Percentiles rank a stretch among this genome's conserved stretches.
Evolutionary conservation across 2,888 invertebrate species (phyloP).

Genomic region (Scaptomyza parva): DNA sequence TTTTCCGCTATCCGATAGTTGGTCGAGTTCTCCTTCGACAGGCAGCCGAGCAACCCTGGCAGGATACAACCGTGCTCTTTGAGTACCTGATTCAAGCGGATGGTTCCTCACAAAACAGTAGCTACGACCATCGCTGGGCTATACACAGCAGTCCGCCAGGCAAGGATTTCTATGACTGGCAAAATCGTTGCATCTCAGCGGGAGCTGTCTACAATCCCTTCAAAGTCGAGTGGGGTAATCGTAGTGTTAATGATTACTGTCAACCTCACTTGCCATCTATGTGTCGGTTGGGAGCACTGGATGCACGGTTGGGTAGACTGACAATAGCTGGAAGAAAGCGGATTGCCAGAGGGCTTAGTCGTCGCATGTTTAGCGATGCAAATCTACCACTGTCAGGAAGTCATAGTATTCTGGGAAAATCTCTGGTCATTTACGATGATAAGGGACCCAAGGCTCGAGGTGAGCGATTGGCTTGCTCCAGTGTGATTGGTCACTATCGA

Average conservation of each 20-base stretch:
- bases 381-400: slow-evolving; percentile 91
- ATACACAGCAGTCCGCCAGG: slow-evolving; percentile 92
- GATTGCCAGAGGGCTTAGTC: slow-evolving; percentile 88
- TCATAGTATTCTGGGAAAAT: slow-evolving; percentile 89
- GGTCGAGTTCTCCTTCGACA: slow-evolving; percentile 94
- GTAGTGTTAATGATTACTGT: slow-evolving; percentile 87
- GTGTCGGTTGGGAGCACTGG: slow-evolving; percentile 92
- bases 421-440: slow-evolving; percentile 94
- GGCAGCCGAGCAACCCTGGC: slow-evolving; percentile 91
- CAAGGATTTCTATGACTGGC: slow-evolving; percentile 96
- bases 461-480: slow-evolving; percentile 95
- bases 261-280: slow-evolving; percentile 86
- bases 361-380: slow-evolving; percentile 92
- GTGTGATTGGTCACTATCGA: slow-evolving; percentile 90
- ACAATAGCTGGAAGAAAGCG: slow-evolving; percentile 90
- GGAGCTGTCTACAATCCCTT: slow-evolving; percentile 92
- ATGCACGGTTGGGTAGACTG: slow-evolving; percentile 89
- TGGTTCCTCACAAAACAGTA: slow-evolving; percentile 91
- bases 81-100: slow-evolving; percentile 95
- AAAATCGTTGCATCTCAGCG: slow-evolving; percentile 92
- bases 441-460: slow-evolving; percentile 94
- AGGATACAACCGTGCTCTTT: slow-evolving; percentile 93
- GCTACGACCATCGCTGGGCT: slow-evolving; percentile 92
- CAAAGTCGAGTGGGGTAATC: slow-evolving; percentile 88
- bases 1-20: slow-evolving; percentile 94